phyloP scores from a whole-genome alignment of 2,797 vertebrate genomes.

The Atherinosoma microstoma region DNA sequence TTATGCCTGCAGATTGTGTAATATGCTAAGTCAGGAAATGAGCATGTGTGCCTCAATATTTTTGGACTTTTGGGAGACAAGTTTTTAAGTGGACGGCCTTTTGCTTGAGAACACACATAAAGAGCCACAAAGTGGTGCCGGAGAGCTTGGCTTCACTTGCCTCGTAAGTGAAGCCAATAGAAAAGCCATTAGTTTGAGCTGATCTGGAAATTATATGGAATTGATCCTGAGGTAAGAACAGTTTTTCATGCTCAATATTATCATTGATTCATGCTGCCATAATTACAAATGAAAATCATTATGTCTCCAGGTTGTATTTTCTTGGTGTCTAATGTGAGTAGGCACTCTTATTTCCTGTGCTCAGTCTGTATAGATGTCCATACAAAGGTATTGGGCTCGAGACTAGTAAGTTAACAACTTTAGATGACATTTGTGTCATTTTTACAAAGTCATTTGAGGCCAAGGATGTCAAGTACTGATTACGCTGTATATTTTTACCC shows the following conservation, averaged over 20 bases:
- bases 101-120: constrained; percentile 60
- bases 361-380: constrained; percentile 5
- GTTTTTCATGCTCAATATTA: constrained; percentile 81
- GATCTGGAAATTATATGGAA: constrained; percentile 84
- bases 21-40: constrained; percentile 77
- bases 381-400: constrained; percentile 10
- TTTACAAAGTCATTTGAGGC: constrained; percentile 35
- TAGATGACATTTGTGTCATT: constrained; percentile 5
- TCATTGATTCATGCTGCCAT: constrained; percentile 78
- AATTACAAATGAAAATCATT: constrained; percentile 83
- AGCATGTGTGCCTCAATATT: constrained; percentile 78
- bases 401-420: constrained; percentile 21
- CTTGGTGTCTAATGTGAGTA: constrained; percentile 55
- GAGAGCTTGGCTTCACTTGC: constrained; percentile 63
- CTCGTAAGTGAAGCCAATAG: constrained; percentile 75
- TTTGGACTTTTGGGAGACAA: constrained; percentile 73
- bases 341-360: constrained; percentile 20
- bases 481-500: constrained; percentile 5
- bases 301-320: constrained; percentile 76
- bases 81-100: constrained; percentile 72
- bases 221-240: constrained; percentile 81
- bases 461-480: constrained; percentile 9
- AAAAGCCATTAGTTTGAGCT: constrained; percentile 84
- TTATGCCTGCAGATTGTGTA: constrained; percentile 70
- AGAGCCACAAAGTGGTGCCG: constrained; percentile 68